A percentile compares a stretch with the other conserved stretches of the same genome.
phyloP scores from a whole-genome alignment of 2,888 invertebrate genomes.

The Fabriciana adippe region DNA sequence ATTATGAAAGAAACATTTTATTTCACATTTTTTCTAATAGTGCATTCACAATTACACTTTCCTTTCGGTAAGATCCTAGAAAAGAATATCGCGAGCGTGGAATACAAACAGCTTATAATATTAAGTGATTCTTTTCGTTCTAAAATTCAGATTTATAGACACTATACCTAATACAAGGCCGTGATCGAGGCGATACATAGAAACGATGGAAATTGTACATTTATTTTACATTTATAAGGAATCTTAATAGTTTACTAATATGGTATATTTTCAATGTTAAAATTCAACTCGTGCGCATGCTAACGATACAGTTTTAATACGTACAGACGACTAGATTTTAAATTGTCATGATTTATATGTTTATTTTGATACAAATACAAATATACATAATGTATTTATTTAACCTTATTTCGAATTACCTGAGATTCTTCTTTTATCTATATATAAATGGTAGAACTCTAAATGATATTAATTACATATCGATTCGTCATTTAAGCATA shows the following conservation, averaged over 20 bases:
- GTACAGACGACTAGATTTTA: too few species aligned
- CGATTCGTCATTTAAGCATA: too few species aligned
- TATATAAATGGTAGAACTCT: too few species aligned
- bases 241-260: neutral
- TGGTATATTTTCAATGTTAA: neutral
- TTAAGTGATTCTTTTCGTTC: constrained; percentile 14
- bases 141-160: constrained; percentile 32
- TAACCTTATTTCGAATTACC: too few species aligned
- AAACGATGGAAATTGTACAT: constrained; percentile 10
- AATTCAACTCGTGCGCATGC: too few species aligned
- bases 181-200: constrained; percentile 61
- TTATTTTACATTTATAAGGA: constrained; percentile 21
- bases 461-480: too few species aligned
- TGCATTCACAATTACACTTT: constrained; percentile 74
- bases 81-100: constrained; percentile 59
- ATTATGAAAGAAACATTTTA: constrained; percentile 76
- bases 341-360: too few species aligned
- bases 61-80: constrained; percentile 51
- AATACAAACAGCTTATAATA: constrained; percentile 61
- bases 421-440: too few species aligned
- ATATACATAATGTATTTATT: too few species aligned
- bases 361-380: too few species aligned
- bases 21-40: constrained; percentile 72
- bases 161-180: constrained; percentile 63
- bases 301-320: too few species aligned